These are phyloP conservation scores for Dasyprocta punctata DNA, from an alignment of 2,113 vertebrate genomes.

Conservation along the genomic window DNA sequence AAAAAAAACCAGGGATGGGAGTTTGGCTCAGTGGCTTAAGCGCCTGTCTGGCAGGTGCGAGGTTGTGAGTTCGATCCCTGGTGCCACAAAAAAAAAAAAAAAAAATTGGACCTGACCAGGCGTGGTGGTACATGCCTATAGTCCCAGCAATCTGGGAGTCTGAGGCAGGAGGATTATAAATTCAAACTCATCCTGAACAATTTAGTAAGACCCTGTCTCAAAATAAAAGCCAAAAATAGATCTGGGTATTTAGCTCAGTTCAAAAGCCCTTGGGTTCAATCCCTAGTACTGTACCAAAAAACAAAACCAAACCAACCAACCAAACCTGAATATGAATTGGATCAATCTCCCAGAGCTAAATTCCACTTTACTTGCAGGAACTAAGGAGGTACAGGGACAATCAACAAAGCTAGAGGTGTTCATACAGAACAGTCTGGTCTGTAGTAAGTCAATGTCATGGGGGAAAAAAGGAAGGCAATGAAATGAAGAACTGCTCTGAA, in stretches of 20 bases:
- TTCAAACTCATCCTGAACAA: neutral
- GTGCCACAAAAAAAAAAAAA: too few relatives aligned
- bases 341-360: neutral
- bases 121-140: neutral
- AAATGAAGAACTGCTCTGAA: neutral
- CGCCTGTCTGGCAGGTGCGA: too few relatives aligned
- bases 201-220: neutral
- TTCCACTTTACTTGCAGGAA: conserved; percentile 1
- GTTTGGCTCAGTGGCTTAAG: too few relatives aligned
- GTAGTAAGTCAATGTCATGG: neutral
- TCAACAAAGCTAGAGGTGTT: neutral
- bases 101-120: too few relatives aligned
- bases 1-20: too few relatives aligned
- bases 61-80: too few relatives aligned
- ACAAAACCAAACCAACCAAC: neutral
- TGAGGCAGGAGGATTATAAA: neutral
- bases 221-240: neutral
- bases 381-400: neutral
- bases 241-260: neutral
- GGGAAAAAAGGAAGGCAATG: neutral
- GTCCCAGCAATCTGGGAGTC: neutral
- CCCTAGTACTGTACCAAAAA: neutral
- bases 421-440: neutral
- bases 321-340: neutral
- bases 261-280: neutral